phyloP scores from a whole-genome alignment of 2,113 vertebrate species.

The Rhipidura dahli region DNA sequence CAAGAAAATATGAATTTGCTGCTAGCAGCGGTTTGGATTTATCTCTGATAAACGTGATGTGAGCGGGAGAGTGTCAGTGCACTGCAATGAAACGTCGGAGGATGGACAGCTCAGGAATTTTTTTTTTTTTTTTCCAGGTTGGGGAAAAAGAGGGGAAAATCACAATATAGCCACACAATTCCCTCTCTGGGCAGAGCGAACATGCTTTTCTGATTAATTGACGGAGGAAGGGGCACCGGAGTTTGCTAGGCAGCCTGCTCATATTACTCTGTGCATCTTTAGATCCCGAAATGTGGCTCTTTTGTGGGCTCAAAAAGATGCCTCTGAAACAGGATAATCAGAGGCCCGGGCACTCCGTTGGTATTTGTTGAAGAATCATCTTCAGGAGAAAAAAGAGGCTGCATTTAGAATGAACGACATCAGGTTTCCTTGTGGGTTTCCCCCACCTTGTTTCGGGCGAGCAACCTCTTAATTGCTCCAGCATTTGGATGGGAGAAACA shows the following conservation, averaged over 20 bases:
- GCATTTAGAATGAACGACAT: background rate
- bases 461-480: slow-evolving; percentile 51
- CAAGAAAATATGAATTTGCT: background rate
- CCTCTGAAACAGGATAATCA: slow-evolving; percentile 13
- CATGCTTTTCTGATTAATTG: slow-evolving; percentile 64
- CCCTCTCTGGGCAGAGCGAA: background rate
- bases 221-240: slow-evolving; percentile 41
- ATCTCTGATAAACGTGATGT: background rate
- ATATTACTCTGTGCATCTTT: slow-evolving; percentile 55
- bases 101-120: background rate
- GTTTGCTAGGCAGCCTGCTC: slow-evolving; percentile 46
- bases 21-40: background rate
- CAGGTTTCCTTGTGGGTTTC: background rate
- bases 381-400: background rate
- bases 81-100: background rate
- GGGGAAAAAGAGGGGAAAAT: background rate
- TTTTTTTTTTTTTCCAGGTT: background rate
- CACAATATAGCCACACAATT: background rate
- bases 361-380: background rate
- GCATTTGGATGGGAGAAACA: slow-evolving; percentile 26
- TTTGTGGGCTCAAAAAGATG: slow-evolving; percentile 23
- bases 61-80: background rate
- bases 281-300: slow-evolving; percentile 5
- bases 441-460: slow-evolving; percentile 9
- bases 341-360: background rate